Percentiles rank a stretch among this genome's conserved stretches.
Conservation (phyloP, 2,888 invertebrate species). For the Microctonus aethiopoides region DNA sequence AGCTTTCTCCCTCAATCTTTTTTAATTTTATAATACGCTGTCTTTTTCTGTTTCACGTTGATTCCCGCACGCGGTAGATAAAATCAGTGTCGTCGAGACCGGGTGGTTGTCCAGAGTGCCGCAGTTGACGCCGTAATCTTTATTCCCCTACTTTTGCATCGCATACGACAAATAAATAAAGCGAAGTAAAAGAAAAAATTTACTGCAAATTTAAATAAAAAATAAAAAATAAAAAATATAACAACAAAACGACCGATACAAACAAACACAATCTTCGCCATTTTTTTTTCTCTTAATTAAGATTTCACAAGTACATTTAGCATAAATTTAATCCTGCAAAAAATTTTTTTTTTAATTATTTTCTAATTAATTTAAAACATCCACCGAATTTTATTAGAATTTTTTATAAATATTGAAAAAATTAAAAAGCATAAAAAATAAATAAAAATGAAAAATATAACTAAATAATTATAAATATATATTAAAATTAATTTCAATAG, state of each 20-base stretch:
- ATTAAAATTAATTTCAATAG: no score
- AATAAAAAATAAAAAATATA: background rate
- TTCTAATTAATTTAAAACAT: background rate
- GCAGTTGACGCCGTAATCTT: constrained; percentile 16
- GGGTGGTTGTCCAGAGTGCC: constrained; percentile 30
- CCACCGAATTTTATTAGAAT: background rate
- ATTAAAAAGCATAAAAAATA: background rate
- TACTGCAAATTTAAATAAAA: background rate
- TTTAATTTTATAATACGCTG: background rate
- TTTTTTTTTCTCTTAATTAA: background rate
- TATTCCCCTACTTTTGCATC: constrained; percentile 6
- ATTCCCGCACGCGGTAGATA: constrained; percentile 43
- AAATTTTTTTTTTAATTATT: background rate
- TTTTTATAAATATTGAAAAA: constrained; percentile 9
- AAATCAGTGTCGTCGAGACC: constrained; percentile 44
- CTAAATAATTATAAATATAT: background rate
- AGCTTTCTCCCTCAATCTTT: constrained; percentile 4
- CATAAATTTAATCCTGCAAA: background rate
- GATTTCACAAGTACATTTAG: background rate
- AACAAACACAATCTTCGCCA: constrained; percentile 25
- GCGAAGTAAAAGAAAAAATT: constrained; percentile 1
- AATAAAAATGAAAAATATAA: background rate
- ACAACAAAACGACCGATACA: constrained; percentile 22
- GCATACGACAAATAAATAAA: background rate
- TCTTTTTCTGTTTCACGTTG: constrained; percentile 29